Evolutionary conservation across 2,797 vertebrate species (phyloP).

Genomic region (Pantherophis vulpinus): DNA sequence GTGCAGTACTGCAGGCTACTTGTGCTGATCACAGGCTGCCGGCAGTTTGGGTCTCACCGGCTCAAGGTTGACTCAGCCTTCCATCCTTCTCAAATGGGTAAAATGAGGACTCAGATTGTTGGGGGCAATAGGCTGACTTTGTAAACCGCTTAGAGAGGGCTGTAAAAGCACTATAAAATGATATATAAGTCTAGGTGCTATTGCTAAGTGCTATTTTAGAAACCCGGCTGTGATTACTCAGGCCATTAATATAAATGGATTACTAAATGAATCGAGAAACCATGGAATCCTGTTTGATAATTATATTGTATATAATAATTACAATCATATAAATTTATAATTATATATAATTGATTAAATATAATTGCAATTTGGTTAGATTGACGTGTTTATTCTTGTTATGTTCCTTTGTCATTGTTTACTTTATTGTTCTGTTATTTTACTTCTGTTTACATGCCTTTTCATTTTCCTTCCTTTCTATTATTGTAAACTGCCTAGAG

Average conservation of each 20-base stretch:
- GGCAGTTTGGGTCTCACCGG: too few relatives aligned
- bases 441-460: background rate
- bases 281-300: background rate
- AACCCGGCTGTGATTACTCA: background rate
- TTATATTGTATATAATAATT: background rate
- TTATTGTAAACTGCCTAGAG: background rate
- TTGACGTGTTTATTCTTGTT: background rate
- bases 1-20: too few relatives aligned
- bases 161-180: too few relatives aligned
- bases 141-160: too few relatives aligned
- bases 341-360: background rate
- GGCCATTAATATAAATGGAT: background rate
- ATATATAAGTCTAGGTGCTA: too few relatives aligned
- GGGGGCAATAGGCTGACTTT: too few relatives aligned
- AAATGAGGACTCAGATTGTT: too few relatives aligned
- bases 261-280: background rate
- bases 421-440: background rate
- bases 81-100: too few relatives aligned
- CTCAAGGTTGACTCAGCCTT: too few relatives aligned
- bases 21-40: too few relatives aligned
- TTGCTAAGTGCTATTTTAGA: background rate
- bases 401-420: background rate
- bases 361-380: background rate
- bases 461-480: background rate
- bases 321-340: background rate